Conservation (phyloP, 2,113 vertebrate genomes). For the Gallinago undulata region DNA sequence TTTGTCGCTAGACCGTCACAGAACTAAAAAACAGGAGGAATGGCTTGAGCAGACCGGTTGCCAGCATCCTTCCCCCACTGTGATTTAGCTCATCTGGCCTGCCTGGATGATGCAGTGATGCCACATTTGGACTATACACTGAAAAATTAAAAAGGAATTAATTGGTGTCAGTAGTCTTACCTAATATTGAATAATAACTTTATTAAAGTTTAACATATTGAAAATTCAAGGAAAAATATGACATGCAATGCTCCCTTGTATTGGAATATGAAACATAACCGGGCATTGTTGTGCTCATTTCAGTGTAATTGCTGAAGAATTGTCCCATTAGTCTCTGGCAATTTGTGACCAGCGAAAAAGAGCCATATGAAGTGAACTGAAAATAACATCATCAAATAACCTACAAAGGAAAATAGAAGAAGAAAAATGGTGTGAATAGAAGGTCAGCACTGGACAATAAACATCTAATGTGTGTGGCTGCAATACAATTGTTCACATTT, state of each 20-base stretch:
- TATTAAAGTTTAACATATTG: not conserved
- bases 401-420: conserved; percentile 9
- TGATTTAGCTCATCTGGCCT: not conserved
- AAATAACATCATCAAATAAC: conserved; percentile 22
- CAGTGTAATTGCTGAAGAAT: conserved; percentile 35
- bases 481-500: conserved; percentile 14
- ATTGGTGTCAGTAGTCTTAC: not conserved
- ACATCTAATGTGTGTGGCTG: not conserved
- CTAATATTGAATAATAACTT: not conserved
- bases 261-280: conserved; percentile 27
- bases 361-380: not conserved
- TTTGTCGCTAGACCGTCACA: not conserved
- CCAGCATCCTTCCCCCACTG: not conserved
- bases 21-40: not conserved
- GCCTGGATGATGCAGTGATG: not conserved
- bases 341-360: not conserved
- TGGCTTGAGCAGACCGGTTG: not conserved
- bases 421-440: conserved; percentile 41
- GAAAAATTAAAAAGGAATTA: not conserved
- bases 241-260: not conserved
- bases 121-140: not conserved
- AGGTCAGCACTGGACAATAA: conserved; percentile 20
- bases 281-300: not conserved
- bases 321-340: conserved; percentile 15
- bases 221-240: not conserved